Conservation (phyloP, 2,113 vertebrate species). For the Equus przewalskii region DNA sequence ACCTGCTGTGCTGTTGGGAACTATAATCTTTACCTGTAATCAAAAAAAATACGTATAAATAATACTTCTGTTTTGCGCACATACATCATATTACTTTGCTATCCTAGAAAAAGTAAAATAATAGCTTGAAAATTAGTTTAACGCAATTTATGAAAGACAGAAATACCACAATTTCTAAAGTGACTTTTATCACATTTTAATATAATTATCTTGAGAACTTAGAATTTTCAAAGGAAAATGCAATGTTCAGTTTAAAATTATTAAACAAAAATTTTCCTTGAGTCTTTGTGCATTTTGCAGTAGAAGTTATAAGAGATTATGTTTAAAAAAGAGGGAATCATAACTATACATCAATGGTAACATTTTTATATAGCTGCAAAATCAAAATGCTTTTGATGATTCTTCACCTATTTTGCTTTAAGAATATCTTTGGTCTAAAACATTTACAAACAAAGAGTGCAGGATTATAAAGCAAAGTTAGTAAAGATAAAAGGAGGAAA, state of each 20-base stretch:
- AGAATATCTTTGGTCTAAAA: constrained; percentile 57
- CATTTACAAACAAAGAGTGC: constrained; percentile 5
- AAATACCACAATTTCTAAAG: constrained; percentile 78
- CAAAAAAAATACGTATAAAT: constrained; percentile 92
- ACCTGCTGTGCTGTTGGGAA: constrained; percentile 96
- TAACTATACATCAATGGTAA: constrained; percentile 39
- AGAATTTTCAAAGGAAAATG: constrained; percentile 72
- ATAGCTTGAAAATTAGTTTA: constrained; percentile 85
- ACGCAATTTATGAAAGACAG: constrained; percentile 77
- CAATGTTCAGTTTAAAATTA: constrained; percentile 71
- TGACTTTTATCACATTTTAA: constrained; percentile 81
- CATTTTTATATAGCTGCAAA: constrained; percentile 60
- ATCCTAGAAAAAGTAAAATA: constrained; percentile 88
- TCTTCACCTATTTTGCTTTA: constrained; percentile 28
- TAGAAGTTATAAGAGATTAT: constrained; percentile 61
- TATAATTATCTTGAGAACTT: constrained; percentile 55
- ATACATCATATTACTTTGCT: constrained; percentile 89
- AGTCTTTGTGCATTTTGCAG: constrained; percentile 68
- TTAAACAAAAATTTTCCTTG: constrained; percentile 65
- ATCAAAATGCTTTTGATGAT: constrained; percentile 14
- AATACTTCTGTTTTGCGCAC: constrained; percentile 91
- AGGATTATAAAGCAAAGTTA: constrained; percentile 51
- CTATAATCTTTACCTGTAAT: constrained; percentile 96
- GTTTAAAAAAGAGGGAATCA: not conserved
- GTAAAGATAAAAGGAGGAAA: constrained; percentile 15